These are phyloP conservation scores for Onychomys arenicola DNA, from an alignment of 2,797 vertebrate species.

Conservation along the genomic window DNA sequence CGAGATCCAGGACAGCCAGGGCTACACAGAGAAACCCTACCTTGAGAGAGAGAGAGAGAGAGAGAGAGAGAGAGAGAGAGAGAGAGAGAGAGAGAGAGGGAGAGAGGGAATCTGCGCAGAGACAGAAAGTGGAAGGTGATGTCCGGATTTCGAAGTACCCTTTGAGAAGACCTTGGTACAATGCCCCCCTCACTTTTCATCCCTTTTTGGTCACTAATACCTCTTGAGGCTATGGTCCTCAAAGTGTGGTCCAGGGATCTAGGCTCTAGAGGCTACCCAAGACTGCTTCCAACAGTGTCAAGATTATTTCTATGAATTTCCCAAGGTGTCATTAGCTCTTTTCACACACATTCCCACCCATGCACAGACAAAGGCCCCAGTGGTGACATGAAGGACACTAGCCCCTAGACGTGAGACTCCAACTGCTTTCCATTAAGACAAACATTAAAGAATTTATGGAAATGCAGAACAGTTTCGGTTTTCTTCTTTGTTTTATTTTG, in stretches of 20 bases:
- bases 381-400: background rate
- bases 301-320: background rate
- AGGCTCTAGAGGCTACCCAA: background rate
- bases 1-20: background rate
- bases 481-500: constrained; percentile 17
- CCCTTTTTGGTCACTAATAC: accelerated
- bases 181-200: background rate
- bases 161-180: background rate
- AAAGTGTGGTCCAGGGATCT: background rate
- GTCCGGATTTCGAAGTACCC: background rate
- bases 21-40: background rate
- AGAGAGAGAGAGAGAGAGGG: no score
- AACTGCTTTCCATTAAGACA: background rate
- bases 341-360: background rate
- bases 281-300: background rate
- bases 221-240: background rate
- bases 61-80: no score
- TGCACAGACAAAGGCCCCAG: background rate
- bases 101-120: background rate
- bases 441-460: background rate
- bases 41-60: no score
- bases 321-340: background rate
- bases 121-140: background rate
- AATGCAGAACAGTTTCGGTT: background rate
- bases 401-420: background rate